Conservation (phyloP, 2,113 vertebrate species). For the Theristicus caerulescens region DNA sequence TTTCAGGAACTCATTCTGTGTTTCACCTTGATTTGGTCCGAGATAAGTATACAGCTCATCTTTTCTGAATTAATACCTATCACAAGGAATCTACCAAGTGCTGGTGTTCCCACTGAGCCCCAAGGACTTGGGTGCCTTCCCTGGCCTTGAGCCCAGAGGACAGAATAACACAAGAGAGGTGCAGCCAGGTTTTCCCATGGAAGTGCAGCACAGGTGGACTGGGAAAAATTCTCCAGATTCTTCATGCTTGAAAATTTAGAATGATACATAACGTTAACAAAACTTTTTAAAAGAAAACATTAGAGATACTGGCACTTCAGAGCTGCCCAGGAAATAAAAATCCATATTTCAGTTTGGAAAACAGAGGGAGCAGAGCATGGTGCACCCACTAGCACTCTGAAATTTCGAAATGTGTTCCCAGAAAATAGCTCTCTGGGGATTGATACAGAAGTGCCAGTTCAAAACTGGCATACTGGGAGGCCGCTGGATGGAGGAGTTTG, state of each 20-base stretch:
- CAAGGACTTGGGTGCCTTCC: accelerated
- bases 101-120: background rate
- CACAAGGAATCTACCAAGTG: background rate
- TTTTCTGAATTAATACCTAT: background rate
- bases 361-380: background rate
- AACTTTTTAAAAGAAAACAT: background rate
- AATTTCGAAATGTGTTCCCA: background rate
- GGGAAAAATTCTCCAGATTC: background rate
- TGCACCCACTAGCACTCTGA: background rate
- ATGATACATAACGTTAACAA: accelerated
- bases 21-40: background rate
- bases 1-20: background rate
- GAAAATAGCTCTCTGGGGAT: background rate
- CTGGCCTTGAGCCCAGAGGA: background rate
- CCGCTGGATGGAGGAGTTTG: background rate
- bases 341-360: background rate
- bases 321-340: background rate
- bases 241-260: background rate
- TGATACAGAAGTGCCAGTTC: background rate
- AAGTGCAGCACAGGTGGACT: accelerated
- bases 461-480: background rate
- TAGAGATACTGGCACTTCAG: background rate
- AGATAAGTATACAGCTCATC: background rate
- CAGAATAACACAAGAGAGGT: background rate
- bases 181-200: background rate